phyloP scores from a whole-genome alignment of 2,113 vertebrate species.

The Calcarius ornatus region DNA sequence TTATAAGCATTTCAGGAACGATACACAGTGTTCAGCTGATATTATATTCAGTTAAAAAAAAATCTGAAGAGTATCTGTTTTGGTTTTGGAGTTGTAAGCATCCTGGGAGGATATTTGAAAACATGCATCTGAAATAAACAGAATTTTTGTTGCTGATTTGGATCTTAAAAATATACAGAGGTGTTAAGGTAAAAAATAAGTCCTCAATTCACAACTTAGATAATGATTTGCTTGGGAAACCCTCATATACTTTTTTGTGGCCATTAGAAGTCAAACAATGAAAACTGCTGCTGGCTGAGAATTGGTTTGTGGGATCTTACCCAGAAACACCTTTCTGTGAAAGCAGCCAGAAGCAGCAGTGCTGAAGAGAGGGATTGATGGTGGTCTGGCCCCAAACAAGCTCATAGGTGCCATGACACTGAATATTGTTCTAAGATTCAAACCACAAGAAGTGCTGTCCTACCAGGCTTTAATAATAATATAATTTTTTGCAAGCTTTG shows the following conservation, averaged over 20 bases:
- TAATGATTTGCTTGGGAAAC: background rate
- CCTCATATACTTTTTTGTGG: background rate
- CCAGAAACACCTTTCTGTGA: background rate
- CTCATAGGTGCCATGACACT: background rate
- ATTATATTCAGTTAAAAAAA: background rate
- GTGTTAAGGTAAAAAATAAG: background rate
- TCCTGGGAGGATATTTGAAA: background rate
- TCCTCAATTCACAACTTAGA: background rate
- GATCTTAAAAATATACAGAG: background rate
- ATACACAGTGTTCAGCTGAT: background rate
- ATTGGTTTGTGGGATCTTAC: background rate
- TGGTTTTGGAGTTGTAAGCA: background rate
- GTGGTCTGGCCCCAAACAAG: background rate
- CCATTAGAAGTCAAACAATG: background rate
- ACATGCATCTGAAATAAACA: background rate
- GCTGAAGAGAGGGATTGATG: background rate
- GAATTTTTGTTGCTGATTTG: background rate
- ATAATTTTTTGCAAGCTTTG: background rate
- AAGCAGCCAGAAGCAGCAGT: background rate
- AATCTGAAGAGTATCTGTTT: background rate
- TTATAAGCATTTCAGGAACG: background rate
- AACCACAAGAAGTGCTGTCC: background rate
- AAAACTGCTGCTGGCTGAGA: background rate
- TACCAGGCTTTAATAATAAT: background rate
- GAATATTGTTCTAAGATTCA: background rate